A percentile compares a stretch with the other conserved stretches of the same genome.
These are phyloP conservation scores for Scaptomyza caliginosa DNA, from an alignment of 2,888 invertebrate genomes.

Conservation along the genomic window DNA sequence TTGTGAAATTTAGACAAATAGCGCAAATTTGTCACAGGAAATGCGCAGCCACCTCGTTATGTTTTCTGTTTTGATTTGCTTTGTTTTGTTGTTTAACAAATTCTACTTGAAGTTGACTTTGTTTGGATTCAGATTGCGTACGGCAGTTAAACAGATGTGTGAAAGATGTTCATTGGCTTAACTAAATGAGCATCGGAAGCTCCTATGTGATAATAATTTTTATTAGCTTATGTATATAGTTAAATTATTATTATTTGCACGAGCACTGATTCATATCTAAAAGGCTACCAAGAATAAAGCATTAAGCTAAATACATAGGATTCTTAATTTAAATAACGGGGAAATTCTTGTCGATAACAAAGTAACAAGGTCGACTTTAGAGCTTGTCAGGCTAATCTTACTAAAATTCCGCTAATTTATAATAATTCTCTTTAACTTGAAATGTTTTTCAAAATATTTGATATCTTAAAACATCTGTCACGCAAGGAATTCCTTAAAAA, in stretches of 20 bases:
- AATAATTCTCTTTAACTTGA: constrained; percentile 4
- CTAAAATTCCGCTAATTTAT: constrained; percentile 2
- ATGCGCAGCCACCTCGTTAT: constrained; percentile 59
- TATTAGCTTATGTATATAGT: constrained; percentile 5
- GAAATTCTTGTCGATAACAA: constrained; percentile 18
- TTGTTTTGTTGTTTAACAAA: constrained; percentile 29
- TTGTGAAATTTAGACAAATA: constrained; percentile 51
- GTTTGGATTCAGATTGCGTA: constrained; percentile 20
- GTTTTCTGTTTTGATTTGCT: constrained; percentile 35
- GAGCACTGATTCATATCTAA: constrained; percentile 16
- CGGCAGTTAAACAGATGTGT: constrained; percentile 37
- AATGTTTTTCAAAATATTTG: background rate
- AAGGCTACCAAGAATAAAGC: background rate
- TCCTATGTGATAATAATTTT: constrained; percentile 6
- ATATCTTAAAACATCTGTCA: background rate
- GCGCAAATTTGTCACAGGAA: constrained; percentile 69
- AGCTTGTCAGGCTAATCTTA: constrained; percentile 1
- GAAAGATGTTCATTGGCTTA: constrained; percentile 44
- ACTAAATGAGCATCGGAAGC: constrained; percentile 44
- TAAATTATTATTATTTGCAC: constrained; percentile 10
- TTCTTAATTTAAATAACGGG: background rate
- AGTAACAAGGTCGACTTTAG: constrained; percentile 1
- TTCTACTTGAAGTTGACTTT: constrained; percentile 8
- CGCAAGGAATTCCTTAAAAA: background rate
- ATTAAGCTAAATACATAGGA: background rate